phyloP scores from a whole-genome alignment of 2,888 invertebrate species.

The Chaetogeoica ovagalla region DNA sequence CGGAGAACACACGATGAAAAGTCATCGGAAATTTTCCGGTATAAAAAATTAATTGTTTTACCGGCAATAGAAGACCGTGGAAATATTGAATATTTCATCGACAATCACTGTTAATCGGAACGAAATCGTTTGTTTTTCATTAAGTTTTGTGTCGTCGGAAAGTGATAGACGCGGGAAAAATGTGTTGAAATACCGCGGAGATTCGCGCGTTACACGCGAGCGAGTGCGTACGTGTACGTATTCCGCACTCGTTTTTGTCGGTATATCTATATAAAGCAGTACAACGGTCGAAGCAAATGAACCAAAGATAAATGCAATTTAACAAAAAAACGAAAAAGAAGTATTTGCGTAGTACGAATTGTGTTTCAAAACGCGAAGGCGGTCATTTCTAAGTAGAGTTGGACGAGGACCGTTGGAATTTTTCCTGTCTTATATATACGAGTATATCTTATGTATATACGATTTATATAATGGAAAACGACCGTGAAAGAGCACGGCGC shows the following conservation, averaged over 20 bases:
- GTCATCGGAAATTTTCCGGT: no score
- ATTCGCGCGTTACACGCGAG: no score
- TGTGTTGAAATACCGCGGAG: no score
- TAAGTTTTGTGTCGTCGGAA: no score
- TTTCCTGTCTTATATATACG: neutral
- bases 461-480: slow-evolving; percentile 26
- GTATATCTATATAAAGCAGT: neutral
- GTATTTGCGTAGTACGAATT: slow-evolving; percentile 5
- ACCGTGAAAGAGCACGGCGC: neutral
- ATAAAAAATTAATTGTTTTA: no score
- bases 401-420: neutral
- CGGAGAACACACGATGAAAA: no score
- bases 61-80: no score
- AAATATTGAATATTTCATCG: no score
- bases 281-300: neutral
- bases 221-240: neutral
- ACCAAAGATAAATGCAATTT: neutral
- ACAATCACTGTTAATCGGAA: no score
- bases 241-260: neutral
- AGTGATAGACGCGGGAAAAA: no score
- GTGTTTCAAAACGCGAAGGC: slow-evolving; percentile 19
- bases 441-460: no score
- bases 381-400: neutral
- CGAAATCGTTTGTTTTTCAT: no score
- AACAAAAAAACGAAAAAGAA: neutral